phyloP scores from a whole-genome alignment of 2,888 invertebrate genomes.

The Calliopum simillimum region DNA sequence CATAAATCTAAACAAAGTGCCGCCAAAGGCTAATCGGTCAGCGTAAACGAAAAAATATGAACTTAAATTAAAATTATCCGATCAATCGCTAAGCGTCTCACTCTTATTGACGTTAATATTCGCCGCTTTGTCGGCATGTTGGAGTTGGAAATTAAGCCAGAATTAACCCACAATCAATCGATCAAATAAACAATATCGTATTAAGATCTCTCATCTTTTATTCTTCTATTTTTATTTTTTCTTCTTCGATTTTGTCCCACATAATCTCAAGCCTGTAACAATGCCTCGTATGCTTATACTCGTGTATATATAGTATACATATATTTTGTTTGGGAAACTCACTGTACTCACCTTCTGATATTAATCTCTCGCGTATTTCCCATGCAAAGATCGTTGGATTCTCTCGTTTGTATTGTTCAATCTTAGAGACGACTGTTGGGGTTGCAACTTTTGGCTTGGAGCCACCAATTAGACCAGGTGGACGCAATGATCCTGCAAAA shows the following conservation, averaged over 20 bases:
- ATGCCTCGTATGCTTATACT: conserved; percentile 12
- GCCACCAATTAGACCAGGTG: conserved; percentile 92
- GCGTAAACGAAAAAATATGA: no score
- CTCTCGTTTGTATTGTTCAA: conserved; percentile 97
- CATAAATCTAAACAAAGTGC: not conserved
- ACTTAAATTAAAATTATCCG: conserved; percentile 9
- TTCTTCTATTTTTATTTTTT: no score
- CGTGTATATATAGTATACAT: conserved; percentile 21
- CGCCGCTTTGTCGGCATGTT: conserved; percentile 36
- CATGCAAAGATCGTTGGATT: conserved; percentile 99
- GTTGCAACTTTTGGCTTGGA: conserved; percentile 99
- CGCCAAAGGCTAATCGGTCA: conserved; percentile 6
- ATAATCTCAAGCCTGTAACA: not conserved
- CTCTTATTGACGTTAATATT: conserved; percentile 23
- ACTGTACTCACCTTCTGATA: conserved; percentile 88
- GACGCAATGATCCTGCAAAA: conserved; percentile 84
- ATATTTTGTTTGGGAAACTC: conserved; percentile 25
- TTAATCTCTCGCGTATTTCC: conserved; percentile 97
- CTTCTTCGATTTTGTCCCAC: no score
- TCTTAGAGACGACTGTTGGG: conserved; percentile 96
- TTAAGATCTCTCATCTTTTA: conserved; percentile 30
- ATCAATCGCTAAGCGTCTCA: not conserved
- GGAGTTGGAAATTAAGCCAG: conserved; percentile 32
- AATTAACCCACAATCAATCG: conserved; percentile 50
- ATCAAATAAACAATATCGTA: conserved; percentile 44